Base-by-base conservation (phyloP, 2,888 invertebrate species). In the Drosophila cracens region DNA sequence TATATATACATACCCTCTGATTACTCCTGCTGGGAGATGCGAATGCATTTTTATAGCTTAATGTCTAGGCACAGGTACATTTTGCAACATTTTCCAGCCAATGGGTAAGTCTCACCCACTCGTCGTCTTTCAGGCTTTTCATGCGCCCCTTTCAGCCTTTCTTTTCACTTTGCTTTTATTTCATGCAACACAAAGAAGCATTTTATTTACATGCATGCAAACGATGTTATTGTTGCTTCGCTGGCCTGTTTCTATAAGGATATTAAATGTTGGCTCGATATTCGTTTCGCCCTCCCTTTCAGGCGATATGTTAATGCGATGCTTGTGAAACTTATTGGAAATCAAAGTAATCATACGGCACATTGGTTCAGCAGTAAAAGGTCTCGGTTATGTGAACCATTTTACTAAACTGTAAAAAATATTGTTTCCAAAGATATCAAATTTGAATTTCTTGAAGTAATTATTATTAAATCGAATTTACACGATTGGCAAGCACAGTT, bases 201-300 rank as follows among this genome's bases (percentile, higher is more conserved):
- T 78, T 75, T 74, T 70, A 77, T 70, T 63, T 66, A 62, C 72
- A 63, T 62, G 67, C 78, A 52, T 65, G 74, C 71, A 69, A 76
- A 75, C 73, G 79, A 68, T 81, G 74, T 82, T 74, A 52, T 61
- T 66, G 36, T 57, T 72, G 58, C 64, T 46, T 43, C 56, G 51
- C 46, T 46, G 52, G 46, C 46, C 8, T 4, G 46, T 46, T 33
- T 54, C 11, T 40, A 81, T 77, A 72, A 64, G 87, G 79, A 77
- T 83, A 87, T 86, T 87, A 85, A 87, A 86, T 83, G 85, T 74
- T 52, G 70, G 65, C 67, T 74, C 79, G 62, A 74, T 81, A 71
- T 79, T 58, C 29, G 38, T 18, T 34, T 33, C 52, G 13, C 53
- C n/a, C n/a, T 11, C 21, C 27, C 70, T 8, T 46, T 34, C 72